A percentile compares a stretch with the other conserved stretches of the same genome.
phyloP scores from a whole-genome alignment of 2,888 invertebrate species.

The Hypselothyrea guttata region DNA sequence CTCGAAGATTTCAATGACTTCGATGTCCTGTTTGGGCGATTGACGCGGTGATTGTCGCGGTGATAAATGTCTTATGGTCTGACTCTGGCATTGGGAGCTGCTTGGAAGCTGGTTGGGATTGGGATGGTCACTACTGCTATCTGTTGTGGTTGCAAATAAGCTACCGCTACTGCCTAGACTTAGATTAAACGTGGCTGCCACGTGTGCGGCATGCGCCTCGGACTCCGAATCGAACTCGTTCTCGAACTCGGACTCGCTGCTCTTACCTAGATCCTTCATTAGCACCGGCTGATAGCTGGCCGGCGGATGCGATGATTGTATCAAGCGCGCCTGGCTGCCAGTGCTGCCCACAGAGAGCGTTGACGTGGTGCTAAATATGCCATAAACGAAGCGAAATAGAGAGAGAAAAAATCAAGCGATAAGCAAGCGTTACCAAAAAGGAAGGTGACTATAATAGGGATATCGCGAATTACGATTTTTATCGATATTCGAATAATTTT shows the following conservation, averaged over 20 bases:
- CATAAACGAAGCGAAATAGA: constrained; percentile 4
- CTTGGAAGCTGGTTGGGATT: neutral
- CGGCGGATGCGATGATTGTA: constrained; percentile 96
- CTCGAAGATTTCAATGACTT: constrained; percentile 81
- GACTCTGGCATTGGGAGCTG: constrained; percentile 6
- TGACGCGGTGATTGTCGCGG: constrained; percentile 79
- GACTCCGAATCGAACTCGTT: constrained; percentile 70
- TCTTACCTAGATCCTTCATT: constrained; percentile 95
- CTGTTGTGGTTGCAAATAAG: constrained; percentile 61
- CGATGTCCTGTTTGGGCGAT: constrained; percentile 82
- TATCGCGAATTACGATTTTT: no score
- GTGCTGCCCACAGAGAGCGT: constrained; percentile 97
- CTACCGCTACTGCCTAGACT: constrained; percentile 80
- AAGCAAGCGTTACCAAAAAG: constrained; percentile 28
- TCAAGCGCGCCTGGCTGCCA: constrained; percentile 94
- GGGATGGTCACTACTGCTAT: constrained; percentile 36
- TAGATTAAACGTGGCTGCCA: constrained; percentile 80
- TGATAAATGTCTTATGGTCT: constrained; percentile 61
- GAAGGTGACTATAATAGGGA: no score
- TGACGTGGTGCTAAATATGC: constrained; percentile 89
- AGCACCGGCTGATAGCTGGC: constrained; percentile 94
- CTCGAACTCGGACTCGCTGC: constrained; percentile 65
- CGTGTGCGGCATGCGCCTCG: constrained; percentile 73
- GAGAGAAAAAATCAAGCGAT: constrained; percentile 67
- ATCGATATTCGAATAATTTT: no score